A percentile compares a stretch with the other conserved stretches of the same genome.
Evolutionary conservation across 2,797 vertebrate species (phyloP).

Genomic region (Melanotaenia parkinsoni): DNA sequence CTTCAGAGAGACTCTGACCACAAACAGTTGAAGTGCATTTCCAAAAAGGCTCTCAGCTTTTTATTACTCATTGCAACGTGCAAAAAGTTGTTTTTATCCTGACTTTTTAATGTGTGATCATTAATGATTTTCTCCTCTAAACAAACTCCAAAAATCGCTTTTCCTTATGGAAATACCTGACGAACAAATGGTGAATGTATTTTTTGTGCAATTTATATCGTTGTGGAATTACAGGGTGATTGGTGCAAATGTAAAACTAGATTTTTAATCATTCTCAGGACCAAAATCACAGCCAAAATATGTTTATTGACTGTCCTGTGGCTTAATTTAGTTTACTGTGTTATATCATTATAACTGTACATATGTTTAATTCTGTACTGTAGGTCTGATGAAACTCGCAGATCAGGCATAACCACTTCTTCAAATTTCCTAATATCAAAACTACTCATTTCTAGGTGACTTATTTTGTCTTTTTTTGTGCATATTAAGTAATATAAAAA

Average conservation of each 20-base stretch:
- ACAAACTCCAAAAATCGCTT: conserved; percentile 51
- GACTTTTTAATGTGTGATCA: conserved; percentile 52
- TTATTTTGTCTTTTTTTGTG: neutral
- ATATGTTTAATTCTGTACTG: conserved; percentile 34
- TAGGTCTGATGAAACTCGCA: conserved; percentile 39
- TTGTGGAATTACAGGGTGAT: conserved; percentile 47
- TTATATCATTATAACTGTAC: conserved; percentile 9
- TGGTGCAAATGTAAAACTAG: conserved; percentile 62
- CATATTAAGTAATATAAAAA: neutral
- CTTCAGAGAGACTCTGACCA: conserved; percentile 30
- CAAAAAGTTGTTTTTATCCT: conserved; percentile 46
- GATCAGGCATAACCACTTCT: conserved; percentile 19
- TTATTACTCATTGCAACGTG: conserved; percentile 56
- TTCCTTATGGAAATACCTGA: conserved; percentile 28
- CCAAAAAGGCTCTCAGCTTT: conserved; percentile 31
- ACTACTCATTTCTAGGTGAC: neutral
- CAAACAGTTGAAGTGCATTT: conserved; percentile 43
- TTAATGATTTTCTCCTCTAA: conserved; percentile 30
- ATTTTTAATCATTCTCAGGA: conserved; percentile 74
- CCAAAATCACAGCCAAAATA: conserved; percentile 65
- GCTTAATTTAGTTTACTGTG: conserved; percentile 32
- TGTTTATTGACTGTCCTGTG: conserved; percentile 47
- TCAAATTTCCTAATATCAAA: neutral
- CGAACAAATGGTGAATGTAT: conserved; percentile 52
- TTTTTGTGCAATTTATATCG: conserved; percentile 57